A percentile compares a stretch with the other conserved stretches of the same genome.
Evolutionary conservation across 2,888 invertebrate species (phyloP).

Genomic region (Lamproptera curius): DNA sequence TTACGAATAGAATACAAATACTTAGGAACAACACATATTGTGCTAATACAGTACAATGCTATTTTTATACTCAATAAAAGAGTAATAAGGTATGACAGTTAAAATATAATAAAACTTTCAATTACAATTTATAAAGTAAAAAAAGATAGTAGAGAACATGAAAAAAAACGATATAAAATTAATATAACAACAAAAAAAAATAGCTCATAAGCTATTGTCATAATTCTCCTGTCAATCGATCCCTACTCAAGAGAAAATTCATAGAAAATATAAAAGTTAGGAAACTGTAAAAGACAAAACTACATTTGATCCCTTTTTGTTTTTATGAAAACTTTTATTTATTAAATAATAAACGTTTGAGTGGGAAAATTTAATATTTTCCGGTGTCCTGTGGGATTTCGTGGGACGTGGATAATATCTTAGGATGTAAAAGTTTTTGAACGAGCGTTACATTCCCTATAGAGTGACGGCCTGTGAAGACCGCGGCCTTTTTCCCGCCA

Average conservation of each 20-base stretch:
- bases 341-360: slow-evolving; percentile 26
- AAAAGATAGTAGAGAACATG: too few relatives aligned
- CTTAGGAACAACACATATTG: not conserved
- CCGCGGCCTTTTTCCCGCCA: slow-evolving; percentile 26
- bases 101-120: not conserved
- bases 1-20: not conserved
- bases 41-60: too few relatives aligned
- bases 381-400: slow-evolving; percentile 37
- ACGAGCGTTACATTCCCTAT: slow-evolving; percentile 38
- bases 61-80: too few relatives aligned
- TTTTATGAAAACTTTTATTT: slow-evolving; percentile 15
- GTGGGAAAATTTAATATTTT: slow-evolving; percentile 56
- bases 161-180: not conserved
- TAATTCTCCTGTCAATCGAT: not conserved
- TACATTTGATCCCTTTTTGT: not conserved
- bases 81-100: not conserved
- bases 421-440: slow-evolving; percentile 63
- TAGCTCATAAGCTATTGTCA: not conserved
- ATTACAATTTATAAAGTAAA: not conserved
- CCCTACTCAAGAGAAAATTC: not conserved
- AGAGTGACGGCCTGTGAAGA: slow-evolving; percentile 30
- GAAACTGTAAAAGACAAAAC: not conserved
- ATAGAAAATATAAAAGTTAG: not conserved
- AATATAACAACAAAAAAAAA: not conserved
- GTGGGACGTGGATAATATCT: slow-evolving; percentile 56